Evolutionary conservation across 2,113 vertebrate genomes (phyloP).

Genomic region (Mus spicilegus): DNA sequence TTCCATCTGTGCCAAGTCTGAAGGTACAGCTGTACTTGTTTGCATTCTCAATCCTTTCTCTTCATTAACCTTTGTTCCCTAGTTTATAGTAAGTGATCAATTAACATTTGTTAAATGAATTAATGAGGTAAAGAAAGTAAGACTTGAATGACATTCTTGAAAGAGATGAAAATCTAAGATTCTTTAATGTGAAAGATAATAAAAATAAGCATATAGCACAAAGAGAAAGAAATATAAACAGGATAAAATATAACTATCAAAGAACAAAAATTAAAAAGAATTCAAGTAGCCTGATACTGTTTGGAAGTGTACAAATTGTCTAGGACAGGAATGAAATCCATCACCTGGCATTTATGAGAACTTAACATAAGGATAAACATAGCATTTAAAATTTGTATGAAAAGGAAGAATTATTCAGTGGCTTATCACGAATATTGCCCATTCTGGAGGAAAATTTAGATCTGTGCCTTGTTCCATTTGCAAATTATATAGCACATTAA

Average conservation of each 20-base stretch:
- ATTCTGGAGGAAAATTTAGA: slow-evolving; percentile 44
- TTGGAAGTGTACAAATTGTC: neutral
- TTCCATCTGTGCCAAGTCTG: neutral
- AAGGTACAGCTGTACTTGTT: neutral
- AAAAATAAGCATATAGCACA: slow-evolving; percentile 8
- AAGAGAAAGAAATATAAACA: neutral
- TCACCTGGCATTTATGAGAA: neutral
- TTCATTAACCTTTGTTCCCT: neutral
- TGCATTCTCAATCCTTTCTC: too few species aligned
- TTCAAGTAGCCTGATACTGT: neutral
- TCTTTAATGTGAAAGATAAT: neutral
- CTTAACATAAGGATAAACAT: neutral
- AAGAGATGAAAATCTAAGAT: slow-evolving; percentile 15
- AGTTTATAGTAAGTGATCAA: neutral
- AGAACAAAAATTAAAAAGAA: neutral
- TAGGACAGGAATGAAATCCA: neutral
- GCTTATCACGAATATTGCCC: slow-evolving; percentile 11
- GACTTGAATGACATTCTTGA: neutral
- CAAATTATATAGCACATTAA: slow-evolving; percentile 17
- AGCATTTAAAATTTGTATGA: slow-evolving; percentile 51
- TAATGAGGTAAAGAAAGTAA: neutral
- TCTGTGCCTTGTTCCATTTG: neutral
- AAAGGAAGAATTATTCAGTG: slow-evolving; percentile 43
- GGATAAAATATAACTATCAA: neutral
- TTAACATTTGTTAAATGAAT: slow-evolving; percentile 40